phyloP scores from a whole-genome alignment of 2,113 vertebrate species.

The Galbula dea region DNA sequence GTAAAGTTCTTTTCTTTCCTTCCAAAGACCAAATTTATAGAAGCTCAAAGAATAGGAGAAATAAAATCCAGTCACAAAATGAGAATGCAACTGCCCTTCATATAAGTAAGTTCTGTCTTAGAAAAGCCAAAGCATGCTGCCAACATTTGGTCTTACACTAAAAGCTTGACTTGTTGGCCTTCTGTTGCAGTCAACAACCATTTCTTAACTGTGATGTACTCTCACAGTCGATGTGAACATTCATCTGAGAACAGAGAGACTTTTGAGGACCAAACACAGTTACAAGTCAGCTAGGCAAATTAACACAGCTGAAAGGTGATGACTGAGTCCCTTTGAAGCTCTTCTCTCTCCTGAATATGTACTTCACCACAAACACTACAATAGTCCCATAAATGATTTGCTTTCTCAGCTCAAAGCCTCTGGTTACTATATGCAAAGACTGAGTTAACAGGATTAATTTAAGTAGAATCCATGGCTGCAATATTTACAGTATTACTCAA shows the following conservation, averaged over 20 bases:
- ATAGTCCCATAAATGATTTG: neutral
- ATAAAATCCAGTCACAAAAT: neutral
- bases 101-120: neutral
- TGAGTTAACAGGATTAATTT: neutral
- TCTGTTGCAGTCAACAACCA: neutral
- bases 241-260: neutral
- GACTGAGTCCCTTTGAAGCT: constrained; percentile 22
- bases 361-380: neutral
- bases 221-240: neutral
- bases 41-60: neutral
- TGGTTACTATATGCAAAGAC: neutral
- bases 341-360: neutral
- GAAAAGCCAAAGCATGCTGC: neutral
- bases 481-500: neutral
- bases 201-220: neutral
- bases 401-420: neutral
- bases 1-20: neutral
- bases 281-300: neutral
- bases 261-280: neutral
- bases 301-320: neutral
- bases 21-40: neutral
- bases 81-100: neutral
- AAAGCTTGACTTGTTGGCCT: neutral
- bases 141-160: neutral
- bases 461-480: neutral